Evolutionary conservation across 2,888 invertebrate genomes (phyloP).

Genomic region (Octodonta nipae): DNA sequence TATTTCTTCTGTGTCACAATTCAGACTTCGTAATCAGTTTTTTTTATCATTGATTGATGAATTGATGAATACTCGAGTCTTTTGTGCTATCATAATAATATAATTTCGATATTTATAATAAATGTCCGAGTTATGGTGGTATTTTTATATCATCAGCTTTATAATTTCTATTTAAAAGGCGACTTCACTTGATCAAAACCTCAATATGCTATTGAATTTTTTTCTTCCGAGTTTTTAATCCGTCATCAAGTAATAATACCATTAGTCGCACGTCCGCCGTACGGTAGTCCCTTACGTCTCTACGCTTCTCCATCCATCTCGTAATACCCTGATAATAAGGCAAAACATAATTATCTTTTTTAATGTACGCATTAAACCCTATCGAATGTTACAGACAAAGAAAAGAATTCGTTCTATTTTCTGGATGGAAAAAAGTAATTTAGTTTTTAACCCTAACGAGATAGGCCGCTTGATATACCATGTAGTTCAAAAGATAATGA

Average conservation of each 20-base stretch:
- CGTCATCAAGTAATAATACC: conserved; percentile 1
- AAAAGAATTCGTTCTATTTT: conserved; percentile 1
- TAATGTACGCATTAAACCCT: conserved; percentile 2
- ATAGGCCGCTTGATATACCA: too few species aligned
- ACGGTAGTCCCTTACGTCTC: background rate
- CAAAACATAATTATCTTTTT: conserved; percentile 2
- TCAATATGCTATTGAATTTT: conserved; percentile 1
- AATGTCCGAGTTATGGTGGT: too few species aligned
- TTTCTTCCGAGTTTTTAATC: background rate
- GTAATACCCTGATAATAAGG: background rate
- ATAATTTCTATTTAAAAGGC: background rate
- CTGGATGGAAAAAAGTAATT: conserved; percentile 1
- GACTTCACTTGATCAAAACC: background rate
- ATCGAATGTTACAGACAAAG: conserved; percentile 1
- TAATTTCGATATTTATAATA: too few species aligned
- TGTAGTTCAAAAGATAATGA: too few species aligned
- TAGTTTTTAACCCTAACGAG: background rate
- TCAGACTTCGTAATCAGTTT: too few species aligned
- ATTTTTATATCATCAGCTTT: background rate
- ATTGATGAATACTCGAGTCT: too few species aligned
- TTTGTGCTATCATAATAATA: too few species aligned
- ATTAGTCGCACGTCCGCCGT: too few species aligned
- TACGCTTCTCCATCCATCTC: background rate
- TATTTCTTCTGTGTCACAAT: too few species aligned
- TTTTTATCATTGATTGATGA: too few species aligned